Evolutionary conservation across 1,140 invertebrate species (phyloP).

Genomic region (Anagrus nilaparvatae): DNA sequence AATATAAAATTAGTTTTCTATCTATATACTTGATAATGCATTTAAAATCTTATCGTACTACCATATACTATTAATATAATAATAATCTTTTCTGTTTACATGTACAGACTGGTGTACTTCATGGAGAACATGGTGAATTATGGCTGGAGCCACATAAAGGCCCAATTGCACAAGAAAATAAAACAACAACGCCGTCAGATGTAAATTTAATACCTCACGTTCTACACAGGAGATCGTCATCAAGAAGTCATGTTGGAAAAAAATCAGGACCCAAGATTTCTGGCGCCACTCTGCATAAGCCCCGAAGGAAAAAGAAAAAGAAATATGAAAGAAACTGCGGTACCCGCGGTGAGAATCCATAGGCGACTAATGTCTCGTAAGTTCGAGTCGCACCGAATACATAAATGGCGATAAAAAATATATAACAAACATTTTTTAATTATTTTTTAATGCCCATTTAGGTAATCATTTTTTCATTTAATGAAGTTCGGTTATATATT

Average conservation of each 20-base stretch:
- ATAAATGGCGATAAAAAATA: too few relatives aligned
- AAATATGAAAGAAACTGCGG: slow-evolving; percentile 57
- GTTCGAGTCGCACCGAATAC: slow-evolving; percentile 1
- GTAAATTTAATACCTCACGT: too few relatives aligned
- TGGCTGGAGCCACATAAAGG: slow-evolving; percentile 77
- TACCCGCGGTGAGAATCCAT: slow-evolving; percentile 44
- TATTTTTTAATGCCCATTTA: too few relatives aligned
- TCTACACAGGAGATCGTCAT: not conserved
- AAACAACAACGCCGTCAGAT: slow-evolving; percentile 28
- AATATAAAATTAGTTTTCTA: too few relatives aligned
- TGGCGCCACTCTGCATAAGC: slow-evolving; percentile 22
- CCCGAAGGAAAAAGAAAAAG: slow-evolving; percentile 38
- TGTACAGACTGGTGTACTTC: slow-evolving; percentile 67
- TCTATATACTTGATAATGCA: too few relatives aligned
- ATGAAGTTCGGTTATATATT: too few relatives aligned
- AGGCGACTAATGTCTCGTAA: slow-evolving; percentile 1
- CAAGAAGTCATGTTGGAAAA: not conserved
- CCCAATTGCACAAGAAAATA: slow-evolving; percentile 30
- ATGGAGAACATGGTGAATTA: slow-evolving; percentile 59
- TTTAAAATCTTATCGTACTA: too few relatives aligned
- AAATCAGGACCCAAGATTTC: not conserved
- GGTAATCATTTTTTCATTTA: too few relatives aligned
- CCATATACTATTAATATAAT: too few relatives aligned
- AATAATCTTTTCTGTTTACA: too few relatives aligned
- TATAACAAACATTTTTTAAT: too few relatives aligned